These are phyloP conservation scores for Sicus ferrugineus DNA, from an alignment of 2,888 invertebrate genomes.

Conservation along the genomic window DNA sequence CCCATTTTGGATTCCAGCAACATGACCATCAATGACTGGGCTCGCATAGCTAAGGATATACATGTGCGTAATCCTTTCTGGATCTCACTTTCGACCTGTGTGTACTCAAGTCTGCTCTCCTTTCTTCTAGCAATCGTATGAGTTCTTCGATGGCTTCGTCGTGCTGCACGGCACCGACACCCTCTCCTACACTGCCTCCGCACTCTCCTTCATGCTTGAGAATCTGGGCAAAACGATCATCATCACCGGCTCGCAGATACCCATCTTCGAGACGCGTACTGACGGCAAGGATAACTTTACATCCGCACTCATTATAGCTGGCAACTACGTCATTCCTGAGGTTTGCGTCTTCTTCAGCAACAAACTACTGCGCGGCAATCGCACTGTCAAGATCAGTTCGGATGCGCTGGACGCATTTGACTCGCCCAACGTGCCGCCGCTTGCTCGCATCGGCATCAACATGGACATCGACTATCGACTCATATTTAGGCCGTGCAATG, in stretches of 20 bases:
- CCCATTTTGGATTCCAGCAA: slow-evolving; percentile 92
- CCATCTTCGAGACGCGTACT: slow-evolving; percentile 91
- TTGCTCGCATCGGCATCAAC: slow-evolving; percentile 84
- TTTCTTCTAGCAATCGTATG: slow-evolving; percentile 72
- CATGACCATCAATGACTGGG: slow-evolving; percentile 92
- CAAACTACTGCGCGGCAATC: slow-evolving; percentile 87
- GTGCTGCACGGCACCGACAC: slow-evolving; percentile 97
- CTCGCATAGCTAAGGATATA: slow-evolving; percentile 85
- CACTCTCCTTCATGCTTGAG: slow-evolving; percentile 95
- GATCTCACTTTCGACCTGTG: neutral
- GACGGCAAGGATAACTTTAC: slow-evolving; percentile 95
- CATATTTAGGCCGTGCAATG: slow-evolving; percentile 70
- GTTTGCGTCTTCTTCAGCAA: slow-evolving; percentile 92
- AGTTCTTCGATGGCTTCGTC: slow-evolving; percentile 90
- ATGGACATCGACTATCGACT: slow-evolving; percentile 68
- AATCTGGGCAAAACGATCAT: slow-evolving; percentile 92
- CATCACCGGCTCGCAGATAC: slow-evolving; percentile 94
- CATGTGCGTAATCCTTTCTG: slow-evolving; percentile 67
- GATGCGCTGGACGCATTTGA: slow-evolving; percentile 62
- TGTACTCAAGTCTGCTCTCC: neutral
- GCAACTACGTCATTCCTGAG: slow-evolving; percentile 89
- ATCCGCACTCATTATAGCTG: slow-evolving; percentile 88
- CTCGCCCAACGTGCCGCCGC: slow-evolving; percentile 82
- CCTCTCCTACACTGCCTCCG: slow-evolving; percentile 93
- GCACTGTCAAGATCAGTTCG: slow-evolving; percentile 61